Evolutionary conservation across 2,113 vertebrate genomes (phyloP).

Genomic region (Catharus fuscescens): DNA sequence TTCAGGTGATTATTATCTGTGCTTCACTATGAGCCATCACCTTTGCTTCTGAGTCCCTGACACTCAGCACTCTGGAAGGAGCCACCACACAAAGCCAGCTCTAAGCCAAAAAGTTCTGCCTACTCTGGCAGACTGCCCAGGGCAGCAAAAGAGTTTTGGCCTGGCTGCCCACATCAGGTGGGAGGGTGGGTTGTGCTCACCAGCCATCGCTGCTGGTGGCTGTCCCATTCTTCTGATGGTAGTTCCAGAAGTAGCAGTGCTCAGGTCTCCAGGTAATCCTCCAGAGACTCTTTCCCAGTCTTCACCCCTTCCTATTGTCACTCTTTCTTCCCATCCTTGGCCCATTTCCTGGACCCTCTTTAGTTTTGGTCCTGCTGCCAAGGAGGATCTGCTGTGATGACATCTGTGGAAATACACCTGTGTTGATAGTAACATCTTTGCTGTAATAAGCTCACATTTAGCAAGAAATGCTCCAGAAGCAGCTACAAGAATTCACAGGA

Average conservation of each 20-base stretch:
- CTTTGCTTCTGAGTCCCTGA: not conserved
- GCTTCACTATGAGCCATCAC: not conserved
- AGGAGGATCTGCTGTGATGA: not conserved
- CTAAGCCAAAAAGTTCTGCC: not conserved
- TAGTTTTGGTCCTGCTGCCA: not conserved
- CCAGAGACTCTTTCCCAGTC: not conserved
- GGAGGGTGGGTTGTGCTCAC: not conserved
- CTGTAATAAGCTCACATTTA: not conserved
- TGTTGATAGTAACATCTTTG: not conserved
- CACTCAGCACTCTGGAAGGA: not conserved
- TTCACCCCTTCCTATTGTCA: not conserved
- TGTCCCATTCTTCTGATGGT: accelerated
- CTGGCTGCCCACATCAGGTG: not conserved
- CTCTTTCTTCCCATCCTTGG: not conserved
- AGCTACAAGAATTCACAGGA: not conserved
- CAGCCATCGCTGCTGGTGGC: not conserved
- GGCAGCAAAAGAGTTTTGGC: not conserved
- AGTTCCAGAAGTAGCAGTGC: not conserved
- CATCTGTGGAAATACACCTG: not conserved
- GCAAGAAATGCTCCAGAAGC: not conserved
- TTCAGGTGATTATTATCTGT: not conserved
- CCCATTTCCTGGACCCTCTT: not conserved
- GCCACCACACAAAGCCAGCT: not conserved
- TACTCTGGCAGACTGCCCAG: not conserved
- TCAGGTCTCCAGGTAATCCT: not conserved